Conservation (phyloP, 1,140 invertebrate species). For the Teleopsis dalmanni region DNA sequence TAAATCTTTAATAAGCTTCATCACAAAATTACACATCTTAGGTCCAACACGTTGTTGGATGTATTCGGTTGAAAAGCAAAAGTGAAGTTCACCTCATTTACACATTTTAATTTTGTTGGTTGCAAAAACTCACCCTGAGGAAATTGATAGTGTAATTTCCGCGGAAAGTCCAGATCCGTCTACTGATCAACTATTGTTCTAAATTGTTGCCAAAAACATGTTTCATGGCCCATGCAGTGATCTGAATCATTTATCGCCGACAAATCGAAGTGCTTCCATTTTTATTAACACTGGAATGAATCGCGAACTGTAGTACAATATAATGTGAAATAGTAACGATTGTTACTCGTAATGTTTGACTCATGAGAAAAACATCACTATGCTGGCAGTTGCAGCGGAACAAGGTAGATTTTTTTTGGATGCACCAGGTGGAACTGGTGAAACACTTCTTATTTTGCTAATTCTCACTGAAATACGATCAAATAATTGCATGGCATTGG, state of each 20-base stretch:
- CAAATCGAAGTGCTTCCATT: too few relatives aligned
- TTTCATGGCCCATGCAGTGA: too few relatives aligned
- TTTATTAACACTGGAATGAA: too few relatives aligned
- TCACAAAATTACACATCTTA: slow-evolving; percentile 29
- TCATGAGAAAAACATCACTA: too few relatives aligned
- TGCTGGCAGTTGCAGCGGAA: too few relatives aligned
- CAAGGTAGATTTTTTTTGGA: too few relatives aligned
- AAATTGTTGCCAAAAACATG: too few relatives aligned
- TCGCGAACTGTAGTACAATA: too few relatives aligned
- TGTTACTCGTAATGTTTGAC: too few relatives aligned
- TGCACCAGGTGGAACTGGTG: slow-evolving; percentile 3
- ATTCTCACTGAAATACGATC: slow-evolving; percentile 16
- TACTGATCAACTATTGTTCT: slow-evolving; percentile 31
- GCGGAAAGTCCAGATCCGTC: slow-evolving; percentile 49
- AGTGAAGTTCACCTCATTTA: slow-evolving; percentile 44
- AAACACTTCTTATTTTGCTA: slow-evolving; percentile 5
- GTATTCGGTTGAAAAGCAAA: slow-evolving; percentile 48
- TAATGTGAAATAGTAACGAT: too few relatives aligned
- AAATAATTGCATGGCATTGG: slow-evolving; percentile 18
- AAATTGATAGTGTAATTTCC: slow-evolving; percentile 47
- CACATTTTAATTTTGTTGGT: slow-evolving; percentile 46
- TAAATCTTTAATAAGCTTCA: slow-evolving; percentile 25
- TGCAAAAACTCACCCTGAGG: slow-evolving; percentile 41
- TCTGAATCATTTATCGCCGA: too few relatives aligned
- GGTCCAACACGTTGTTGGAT: slow-evolving; percentile 36